These are phyloP conservation scores for Daubentonia madagascariensis DNA, from an alignment of 2,113 vertebrate genomes.

Conservation along the genomic window DNA sequence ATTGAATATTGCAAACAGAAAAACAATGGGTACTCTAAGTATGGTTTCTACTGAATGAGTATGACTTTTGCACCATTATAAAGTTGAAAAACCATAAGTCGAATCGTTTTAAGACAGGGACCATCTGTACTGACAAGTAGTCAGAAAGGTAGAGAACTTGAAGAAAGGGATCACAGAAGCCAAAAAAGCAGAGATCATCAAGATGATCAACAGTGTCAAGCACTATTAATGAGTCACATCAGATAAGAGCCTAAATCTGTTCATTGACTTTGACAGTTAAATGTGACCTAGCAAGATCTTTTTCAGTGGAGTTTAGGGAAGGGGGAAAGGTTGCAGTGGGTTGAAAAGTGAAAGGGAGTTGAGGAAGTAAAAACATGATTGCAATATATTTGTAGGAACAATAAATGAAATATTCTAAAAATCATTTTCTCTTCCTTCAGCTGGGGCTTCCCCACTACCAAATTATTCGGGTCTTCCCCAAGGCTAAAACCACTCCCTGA, in stretches of 20 bases:
- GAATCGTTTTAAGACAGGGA: not conserved
- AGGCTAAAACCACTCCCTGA: not conserved
- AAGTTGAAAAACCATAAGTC: not conserved
- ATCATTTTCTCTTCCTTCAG: not conserved
- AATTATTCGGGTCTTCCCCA: conserved; percentile 41
- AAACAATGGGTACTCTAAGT: not conserved
- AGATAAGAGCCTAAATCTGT: not conserved
- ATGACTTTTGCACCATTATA: not conserved
- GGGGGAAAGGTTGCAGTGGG: not conserved
- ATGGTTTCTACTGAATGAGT: not conserved
- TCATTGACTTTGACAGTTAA: not conserved
- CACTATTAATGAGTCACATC: not conserved
- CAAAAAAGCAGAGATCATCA: not conserved
- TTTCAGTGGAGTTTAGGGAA: not conserved
- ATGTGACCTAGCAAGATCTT: not conserved
- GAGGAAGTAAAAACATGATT: not conserved
- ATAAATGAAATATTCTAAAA: conserved; percentile 7
- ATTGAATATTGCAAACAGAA: not conserved
- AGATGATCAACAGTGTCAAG: not conserved
- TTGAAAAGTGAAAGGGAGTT: not conserved
- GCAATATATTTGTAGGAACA: not conserved
- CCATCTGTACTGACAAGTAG: not conserved
- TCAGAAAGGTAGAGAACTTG: not conserved
- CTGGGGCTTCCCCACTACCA: not conserved
- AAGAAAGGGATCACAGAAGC: not conserved